A percentile compares a stretch with the other conserved stretches of the same genome.
Conservation (phyloP, 2,113 vertebrate genomes). For the Myrmecobius fasciatus region DNA sequence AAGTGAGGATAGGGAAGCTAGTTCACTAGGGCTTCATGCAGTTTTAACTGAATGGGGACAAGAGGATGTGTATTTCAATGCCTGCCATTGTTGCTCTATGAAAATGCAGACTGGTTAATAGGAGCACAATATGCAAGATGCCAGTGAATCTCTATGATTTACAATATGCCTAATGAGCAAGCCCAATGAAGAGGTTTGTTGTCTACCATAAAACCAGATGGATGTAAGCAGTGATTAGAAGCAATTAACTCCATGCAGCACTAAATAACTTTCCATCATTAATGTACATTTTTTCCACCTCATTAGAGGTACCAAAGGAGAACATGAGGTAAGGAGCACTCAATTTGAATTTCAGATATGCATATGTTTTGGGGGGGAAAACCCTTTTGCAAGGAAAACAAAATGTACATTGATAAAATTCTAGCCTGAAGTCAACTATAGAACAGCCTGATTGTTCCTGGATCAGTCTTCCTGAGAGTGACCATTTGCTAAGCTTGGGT, state of each 20-base stretch:
- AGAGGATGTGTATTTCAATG: neutral
- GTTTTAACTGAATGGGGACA: slow-evolving; percentile 26
- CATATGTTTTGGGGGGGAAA: slow-evolving; percentile 71
- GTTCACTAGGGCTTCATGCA: slow-evolving; percentile 13
- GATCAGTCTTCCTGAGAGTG: neutral
- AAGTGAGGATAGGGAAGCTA: neutral
- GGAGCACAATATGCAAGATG: slow-evolving; percentile 84
- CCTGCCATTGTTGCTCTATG: neutral
- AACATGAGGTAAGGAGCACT: slow-evolving; percentile 79
- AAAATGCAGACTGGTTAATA: slow-evolving; percentile 81
- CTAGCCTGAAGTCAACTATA: slow-evolving; percentile 51
- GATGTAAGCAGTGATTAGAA: slow-evolving; percentile 95
- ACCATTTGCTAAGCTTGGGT: no score
- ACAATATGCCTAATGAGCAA: slow-evolving; percentile 91
- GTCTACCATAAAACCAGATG: slow-evolving; percentile 93
- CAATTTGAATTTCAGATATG: slow-evolving; percentile 89
- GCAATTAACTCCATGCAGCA: slow-evolving; percentile 93
- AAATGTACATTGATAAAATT: slow-evolving; percentile 2
- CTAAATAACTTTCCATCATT: slow-evolving; percentile 94
- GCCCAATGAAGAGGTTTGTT: slow-evolving; percentile 93
- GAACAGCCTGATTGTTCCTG: neutral
- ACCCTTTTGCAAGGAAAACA: slow-evolving; percentile 74
- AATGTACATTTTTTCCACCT: slow-evolving; percentile 90
- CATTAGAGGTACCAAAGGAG: slow-evolving; percentile 87
- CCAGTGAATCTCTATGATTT: slow-evolving; percentile 86